phyloP scores from a whole-genome alignment of 1,140 invertebrate genomes.

The Sinella curviseta region DNA sequence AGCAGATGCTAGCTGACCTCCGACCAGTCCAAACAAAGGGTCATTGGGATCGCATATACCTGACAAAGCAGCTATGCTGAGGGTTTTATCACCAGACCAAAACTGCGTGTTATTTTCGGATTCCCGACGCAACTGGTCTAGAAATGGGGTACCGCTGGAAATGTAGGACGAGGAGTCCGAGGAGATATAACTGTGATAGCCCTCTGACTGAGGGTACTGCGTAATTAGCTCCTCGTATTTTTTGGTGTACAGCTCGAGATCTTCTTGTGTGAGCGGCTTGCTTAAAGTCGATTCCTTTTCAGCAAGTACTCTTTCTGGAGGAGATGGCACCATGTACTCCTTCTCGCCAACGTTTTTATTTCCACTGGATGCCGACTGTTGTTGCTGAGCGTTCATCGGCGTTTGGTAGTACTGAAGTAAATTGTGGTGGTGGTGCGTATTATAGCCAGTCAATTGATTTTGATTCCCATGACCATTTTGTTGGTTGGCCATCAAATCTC shows the following conservation, averaged over 20 bases:
- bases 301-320: slow-evolving; percentile 68
- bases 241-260: slow-evolving; percentile 70
- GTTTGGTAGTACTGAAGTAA: slow-evolving; percentile 13
- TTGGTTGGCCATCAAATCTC: slow-evolving; percentile 42
- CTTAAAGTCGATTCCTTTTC: slow-evolving; percentile 52
- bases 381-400: slow-evolving; percentile 62
- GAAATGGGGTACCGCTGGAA: slow-evolving; percentile 67
- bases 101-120: slow-evolving; percentile 47
- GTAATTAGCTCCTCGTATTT: slow-evolving; percentile 62
- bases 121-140: slow-evolving; percentile 64
- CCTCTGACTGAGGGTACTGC: slow-evolving; percentile 76
- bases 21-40: slow-evolving; percentile 32
- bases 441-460: too few relatives aligned
- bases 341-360: too few relatives aligned
- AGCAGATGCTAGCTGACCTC: slow-evolving; percentile 16
- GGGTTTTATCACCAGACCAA: slow-evolving; percentile 45
- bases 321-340: slow-evolving; percentile 72
- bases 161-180: slow-evolving; percentile 69
- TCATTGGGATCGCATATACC: slow-evolving; percentile 36
- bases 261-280: slow-evolving; percentile 65
- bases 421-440: neutral
- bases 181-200: slow-evolving; percentile 78
- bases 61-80: slow-evolving; percentile 31
- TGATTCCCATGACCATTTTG: neutral
- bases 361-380: slow-evolving; percentile 63